Percentiles rank a stretch among this genome's conserved stretches.
Evolutionary conservation across 2,797 vertebrate species (phyloP).

Genomic region (Percopsis omiscomaycus): DNA sequence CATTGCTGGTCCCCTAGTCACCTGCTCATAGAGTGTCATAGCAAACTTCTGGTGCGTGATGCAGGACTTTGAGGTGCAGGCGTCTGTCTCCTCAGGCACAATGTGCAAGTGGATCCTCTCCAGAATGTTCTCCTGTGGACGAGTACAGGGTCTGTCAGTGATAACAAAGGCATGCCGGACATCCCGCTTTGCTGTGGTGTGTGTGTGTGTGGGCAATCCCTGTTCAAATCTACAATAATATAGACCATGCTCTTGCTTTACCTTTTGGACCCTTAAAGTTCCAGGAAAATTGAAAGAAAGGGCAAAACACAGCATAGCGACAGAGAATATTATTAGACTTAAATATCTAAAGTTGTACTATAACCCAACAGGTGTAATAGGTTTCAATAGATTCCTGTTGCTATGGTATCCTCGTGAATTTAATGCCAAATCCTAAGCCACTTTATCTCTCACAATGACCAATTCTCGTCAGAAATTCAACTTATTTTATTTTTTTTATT

Average conservation of each 20-base stretch:
- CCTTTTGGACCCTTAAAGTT: slow-evolving; percentile 7
- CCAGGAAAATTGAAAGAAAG: slow-evolving; percentile 1
- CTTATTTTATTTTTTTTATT: neutral
- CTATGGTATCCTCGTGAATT: slow-evolving; percentile 35
- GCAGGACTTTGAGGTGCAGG: slow-evolving; percentile 94
- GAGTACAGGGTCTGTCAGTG: neutral
- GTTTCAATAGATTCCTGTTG: slow-evolving; percentile 33
- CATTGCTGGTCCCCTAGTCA: slow-evolving; percentile 49
- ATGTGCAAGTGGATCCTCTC: slow-evolving; percentile 94
- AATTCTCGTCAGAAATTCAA: slow-evolving; percentile 47
- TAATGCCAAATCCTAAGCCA: slow-evolving; percentile 49
- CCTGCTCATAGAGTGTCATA: slow-evolving; percentile 97
- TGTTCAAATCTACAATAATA: neutral
- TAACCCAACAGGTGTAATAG: slow-evolving; percentile 21
- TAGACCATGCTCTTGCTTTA: neutral
- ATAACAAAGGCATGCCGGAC: neutral
- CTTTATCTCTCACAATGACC: slow-evolving; percentile 47
- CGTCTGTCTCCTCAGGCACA: slow-evolving; percentile 89
- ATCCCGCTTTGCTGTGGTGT: neutral
- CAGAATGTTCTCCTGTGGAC: slow-evolving; percentile 90
- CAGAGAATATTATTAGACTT: neutral
- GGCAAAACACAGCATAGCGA: no score
- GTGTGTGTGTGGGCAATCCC: neutral
- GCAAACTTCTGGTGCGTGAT: slow-evolving; percentile 99
- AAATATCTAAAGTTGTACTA: neutral